Base-by-base conservation (phyloP, 2,888 invertebrate genomes). In the Cryptophagus acutangulus region DNA sequence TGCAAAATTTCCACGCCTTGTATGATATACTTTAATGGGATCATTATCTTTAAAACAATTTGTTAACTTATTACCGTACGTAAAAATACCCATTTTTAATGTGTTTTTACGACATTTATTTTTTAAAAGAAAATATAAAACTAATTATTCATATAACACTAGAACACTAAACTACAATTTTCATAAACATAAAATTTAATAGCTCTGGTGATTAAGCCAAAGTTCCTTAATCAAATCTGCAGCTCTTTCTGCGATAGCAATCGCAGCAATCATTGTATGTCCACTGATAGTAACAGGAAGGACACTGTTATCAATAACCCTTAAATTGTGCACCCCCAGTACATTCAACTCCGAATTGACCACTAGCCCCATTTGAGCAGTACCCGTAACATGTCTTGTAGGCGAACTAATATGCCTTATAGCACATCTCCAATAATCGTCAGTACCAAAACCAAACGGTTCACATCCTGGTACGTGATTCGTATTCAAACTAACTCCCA, bases 361-460 rank as follows among this genome's bases (percentile, higher is more conserved):
- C 0, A 78, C 77, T 8, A 16, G 8, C 1, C 75, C 75, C 76
- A 76, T 76, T 52, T 73, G 14, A 13, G n/a, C 8, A 31, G 31
- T 31, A 10, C 81, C 76, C 33, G 79, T 74, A 55, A 82, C 81
- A 61, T 84, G 84, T 55, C 83, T 81, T 25, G 82, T 72, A 0
- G 82, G 81, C 2, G 78, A 67, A 0, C 79, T 77, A 16, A 78
- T 58, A 0, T 75, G 72, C 30, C 79, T 70, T 2, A 81, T 63
- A 16, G 76, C 71, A 55, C 85, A 85, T 54, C 77, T 77, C 82
- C 84, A 82, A 55, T 83, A 84, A 1, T 68, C 71, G 51, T 83
- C 81, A 13, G 74, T 74, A 37, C 70, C 73, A 49, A 77, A 79
- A 15, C 68, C 54, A 55, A 68, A 70, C 51, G 71, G 60, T 13